Evolutionary conservation across 2,113 vertebrate species (phyloP).

Genomic region (Platysteira castanea): DNA sequence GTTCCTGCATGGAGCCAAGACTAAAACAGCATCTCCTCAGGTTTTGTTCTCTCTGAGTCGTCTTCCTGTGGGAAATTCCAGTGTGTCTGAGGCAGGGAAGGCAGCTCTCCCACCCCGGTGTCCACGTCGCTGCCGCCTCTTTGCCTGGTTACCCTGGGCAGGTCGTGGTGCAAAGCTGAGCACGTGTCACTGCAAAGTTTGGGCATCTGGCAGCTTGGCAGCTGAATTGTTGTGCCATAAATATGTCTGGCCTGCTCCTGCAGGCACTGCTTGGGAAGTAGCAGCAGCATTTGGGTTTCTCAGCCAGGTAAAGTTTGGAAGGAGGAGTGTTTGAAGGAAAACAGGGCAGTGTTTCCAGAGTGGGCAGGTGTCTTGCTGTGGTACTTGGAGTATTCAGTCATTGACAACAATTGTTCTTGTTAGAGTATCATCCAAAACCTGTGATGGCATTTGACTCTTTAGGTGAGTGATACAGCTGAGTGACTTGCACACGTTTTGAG

Average conservation of each 20-base stretch:
- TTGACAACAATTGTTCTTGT: background rate
- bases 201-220: background rate
- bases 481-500: background rate
- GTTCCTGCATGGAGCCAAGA: background rate
- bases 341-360: background rate
- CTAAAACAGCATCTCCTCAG: background rate
- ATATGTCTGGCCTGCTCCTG: background rate
- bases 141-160: background rate
- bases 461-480: background rate
- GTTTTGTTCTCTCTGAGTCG: background rate
- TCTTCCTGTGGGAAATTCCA: background rate
- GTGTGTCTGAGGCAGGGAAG: fast-evolving
- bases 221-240: background rate
- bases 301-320: background rate
- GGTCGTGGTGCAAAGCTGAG: background rate
- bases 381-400: background rate
- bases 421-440: background rate
- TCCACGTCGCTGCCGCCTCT: fast-evolving
- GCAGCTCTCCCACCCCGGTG: background rate
- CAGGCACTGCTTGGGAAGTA: background rate
- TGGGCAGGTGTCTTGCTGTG: background rate
- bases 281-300: background rate
- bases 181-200: background rate
- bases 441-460: background rate
- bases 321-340: background rate